phyloP scores from a whole-genome alignment of 2,888 invertebrate species.

The Lycaena phlaeas region DNA sequence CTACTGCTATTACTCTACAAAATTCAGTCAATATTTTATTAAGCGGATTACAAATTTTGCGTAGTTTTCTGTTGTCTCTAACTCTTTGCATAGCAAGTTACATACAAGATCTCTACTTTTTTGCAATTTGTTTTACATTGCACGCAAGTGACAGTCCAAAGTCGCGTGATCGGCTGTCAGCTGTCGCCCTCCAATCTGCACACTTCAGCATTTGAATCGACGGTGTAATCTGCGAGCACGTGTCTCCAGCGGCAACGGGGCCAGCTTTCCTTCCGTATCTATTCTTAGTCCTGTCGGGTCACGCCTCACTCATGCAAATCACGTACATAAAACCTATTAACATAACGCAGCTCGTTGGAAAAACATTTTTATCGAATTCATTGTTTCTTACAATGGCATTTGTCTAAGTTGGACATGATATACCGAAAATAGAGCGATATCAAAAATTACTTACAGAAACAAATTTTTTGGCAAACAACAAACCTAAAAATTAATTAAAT shows the following conservation, averaged over 20 bases:
- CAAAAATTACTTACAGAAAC: too few species aligned
- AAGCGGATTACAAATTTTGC: too few species aligned
- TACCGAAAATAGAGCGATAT: too few species aligned
- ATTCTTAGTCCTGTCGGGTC: conserved; percentile 58
- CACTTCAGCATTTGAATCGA: conserved; percentile 14
- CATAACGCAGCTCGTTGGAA: conserved; percentile 34
- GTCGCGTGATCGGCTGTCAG: conserved; percentile 15
- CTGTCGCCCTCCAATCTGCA: conserved; percentile 13
- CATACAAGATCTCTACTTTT: neutral
- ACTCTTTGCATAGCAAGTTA: too few species aligned
- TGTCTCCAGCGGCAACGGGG: conserved; percentile 44
- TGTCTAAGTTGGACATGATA: too few species aligned
- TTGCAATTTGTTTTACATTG: conserved; percentile 2
- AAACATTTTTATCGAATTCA: neutral
- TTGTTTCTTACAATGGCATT: too few species aligned
- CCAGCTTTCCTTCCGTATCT: conserved; percentile 67
- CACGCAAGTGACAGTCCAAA: conserved; percentile 14
- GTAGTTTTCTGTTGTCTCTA: too few species aligned
- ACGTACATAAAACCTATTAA: conserved; percentile 53
- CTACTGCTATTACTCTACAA: too few species aligned
- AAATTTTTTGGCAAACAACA: too few species aligned
- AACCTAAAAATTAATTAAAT: too few species aligned
- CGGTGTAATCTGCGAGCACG: conserved; percentile 34
- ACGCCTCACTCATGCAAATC: conserved; percentile 56
- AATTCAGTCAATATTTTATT: too few species aligned